Conservation (phyloP, 2,113 vertebrate species). For the Gila orcuttii region DNA sequence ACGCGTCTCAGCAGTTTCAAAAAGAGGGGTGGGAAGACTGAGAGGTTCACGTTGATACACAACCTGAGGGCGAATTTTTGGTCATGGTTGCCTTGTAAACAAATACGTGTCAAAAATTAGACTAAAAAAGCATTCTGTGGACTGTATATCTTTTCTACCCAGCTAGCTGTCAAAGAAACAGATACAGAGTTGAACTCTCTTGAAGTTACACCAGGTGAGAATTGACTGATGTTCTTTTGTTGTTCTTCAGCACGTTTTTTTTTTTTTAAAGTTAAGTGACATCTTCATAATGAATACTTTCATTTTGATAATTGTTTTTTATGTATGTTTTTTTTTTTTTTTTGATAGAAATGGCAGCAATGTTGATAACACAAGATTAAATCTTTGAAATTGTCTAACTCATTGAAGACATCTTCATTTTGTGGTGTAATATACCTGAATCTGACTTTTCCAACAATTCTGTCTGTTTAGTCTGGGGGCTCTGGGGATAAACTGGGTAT, state of each 20-base stretch:
- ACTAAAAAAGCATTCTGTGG: not conserved
- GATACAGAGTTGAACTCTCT: not conserved
- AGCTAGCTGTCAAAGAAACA: not conserved
- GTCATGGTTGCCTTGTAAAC: not conserved
- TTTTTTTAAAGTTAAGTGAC: too few species aligned
- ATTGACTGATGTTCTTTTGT: not conserved
- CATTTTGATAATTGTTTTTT: not conserved
- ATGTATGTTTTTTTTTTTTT: not conserved
- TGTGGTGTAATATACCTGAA: not conserved
- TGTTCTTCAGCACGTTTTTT: not conserved
- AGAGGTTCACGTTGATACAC: not conserved
- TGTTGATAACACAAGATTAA: not conserved
- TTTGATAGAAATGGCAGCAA: not conserved
- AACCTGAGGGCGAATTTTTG: not conserved
- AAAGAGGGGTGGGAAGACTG: not conserved
- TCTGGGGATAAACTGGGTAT: not conserved
- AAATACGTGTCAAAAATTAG: not conserved
- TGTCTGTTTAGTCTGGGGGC: not conserved
- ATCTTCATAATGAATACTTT: not conserved
- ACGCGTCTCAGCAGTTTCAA: conserved; percentile 4
- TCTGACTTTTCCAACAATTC: not conserved
- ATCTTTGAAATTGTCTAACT: not conserved
- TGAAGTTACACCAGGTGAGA: not conserved
- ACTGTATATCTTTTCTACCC: not conserved
- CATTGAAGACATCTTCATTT: not conserved